Evolutionary conservation across 2,797 vertebrate genomes (phyloP), one percentile per base, ranked within the genome.

Genomic region (Gadopsis bispinosus): DNA sequence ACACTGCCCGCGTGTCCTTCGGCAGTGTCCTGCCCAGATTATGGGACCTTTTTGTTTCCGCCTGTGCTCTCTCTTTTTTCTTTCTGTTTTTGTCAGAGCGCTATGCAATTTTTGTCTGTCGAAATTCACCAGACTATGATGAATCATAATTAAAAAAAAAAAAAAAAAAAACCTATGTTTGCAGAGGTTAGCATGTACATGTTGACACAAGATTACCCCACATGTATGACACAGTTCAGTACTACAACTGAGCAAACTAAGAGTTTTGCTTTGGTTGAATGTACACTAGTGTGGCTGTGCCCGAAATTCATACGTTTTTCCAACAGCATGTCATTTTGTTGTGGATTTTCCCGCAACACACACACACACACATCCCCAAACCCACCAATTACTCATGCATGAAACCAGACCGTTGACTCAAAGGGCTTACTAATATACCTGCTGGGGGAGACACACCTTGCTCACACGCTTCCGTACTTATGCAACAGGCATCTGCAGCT

Each of bases 401-500:
- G 67, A 88, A 91, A 90, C 81, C 82, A 84, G 82, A 88, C 79
- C 59, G 84, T 82, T 85, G 85, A 88, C 73, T 87, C 80, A 73
- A 73, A 81, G 37, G 79, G 37, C 79, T 83, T 77, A 75, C 68
- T 10, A 43, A 70, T 79, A 83, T 83, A 91, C 89, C 89, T 88
- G 75, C 64, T 48, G 53, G 65, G 55, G 55, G 61, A 72, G 92
- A 92, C 93, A 93, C 94, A 85, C 94, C 93, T 93, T 87, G 47
- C 70, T 78, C 12, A 55, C 26, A 86, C 53, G 59, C 80, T 87
- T 86, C 83, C 70, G 71, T 69, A 45, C 80, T 91, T 80, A 85
- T 64, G 87, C 91, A 87, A 89, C 67, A 58, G 33, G 33, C 11
- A 17, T 35, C 67, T 59, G 41, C 29, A 59, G 26, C 64, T 37